These are phyloP conservation scores for Atta colombica DNA, from an alignment of 1,140 invertebrate species.

Conservation along the genomic window DNA sequence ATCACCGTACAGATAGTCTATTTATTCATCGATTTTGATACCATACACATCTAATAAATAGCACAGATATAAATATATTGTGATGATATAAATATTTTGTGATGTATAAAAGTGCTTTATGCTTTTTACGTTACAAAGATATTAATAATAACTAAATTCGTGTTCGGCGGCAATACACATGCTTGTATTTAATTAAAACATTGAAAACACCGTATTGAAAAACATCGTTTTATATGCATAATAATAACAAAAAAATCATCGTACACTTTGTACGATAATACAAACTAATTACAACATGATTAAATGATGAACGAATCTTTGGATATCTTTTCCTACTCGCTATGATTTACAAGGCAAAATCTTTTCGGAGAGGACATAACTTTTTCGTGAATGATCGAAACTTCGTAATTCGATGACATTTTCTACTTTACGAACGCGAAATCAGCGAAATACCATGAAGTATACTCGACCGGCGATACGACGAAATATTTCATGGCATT, in stretches of 20 bases:
- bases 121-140: background rate
- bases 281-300: background rate
- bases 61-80: conserved; percentile 11
- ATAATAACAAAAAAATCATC: background rate
- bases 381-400: conserved; percentile 22
- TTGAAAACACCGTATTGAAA: background rate
- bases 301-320: background rate
- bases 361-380: background rate
- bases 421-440: conserved; percentile 36
- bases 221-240: background rate
- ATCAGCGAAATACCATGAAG: conserved; percentile 54
- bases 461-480: conserved; percentile 29
- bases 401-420: conserved; percentile 40
- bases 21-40: conserved; percentile 63
- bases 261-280: background rate
- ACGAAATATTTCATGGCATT: conserved; percentile 54
- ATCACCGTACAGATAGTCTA: conserved; percentile 30
- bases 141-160: conserved; percentile 20
- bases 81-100: background rate
- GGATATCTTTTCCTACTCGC: background rate
- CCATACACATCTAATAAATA: background rate
- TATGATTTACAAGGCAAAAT: background rate
- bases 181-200: conserved; percentile 14
- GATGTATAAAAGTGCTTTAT: background rate
- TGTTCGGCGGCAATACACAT: background rate